A percentile compares a stretch with the other conserved stretches of the same genome.
Conservation (phyloP, 2,888 invertebrate genomes). For the Leucophora obtusa region DNA sequence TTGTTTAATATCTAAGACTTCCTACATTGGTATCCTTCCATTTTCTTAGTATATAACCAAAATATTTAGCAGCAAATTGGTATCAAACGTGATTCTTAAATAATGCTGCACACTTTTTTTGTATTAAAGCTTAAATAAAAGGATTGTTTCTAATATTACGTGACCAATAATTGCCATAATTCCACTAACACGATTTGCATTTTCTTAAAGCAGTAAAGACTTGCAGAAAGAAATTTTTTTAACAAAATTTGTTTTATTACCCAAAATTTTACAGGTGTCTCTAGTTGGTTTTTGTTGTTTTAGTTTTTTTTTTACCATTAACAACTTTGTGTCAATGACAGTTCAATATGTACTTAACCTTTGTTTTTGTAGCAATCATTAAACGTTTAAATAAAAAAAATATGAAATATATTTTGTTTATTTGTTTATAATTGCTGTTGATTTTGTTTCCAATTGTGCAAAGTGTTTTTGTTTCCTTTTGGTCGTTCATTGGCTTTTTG, state of each 20-base stretch:
- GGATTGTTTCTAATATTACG: constrained; percentile 69
- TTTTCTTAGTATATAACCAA: not conserved
- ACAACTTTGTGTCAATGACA: constrained; percentile 74
- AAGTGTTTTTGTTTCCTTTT: constrained; percentile 43
- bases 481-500: constrained; percentile 33
- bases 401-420: constrained; percentile 50
- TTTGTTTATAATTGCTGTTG: constrained; percentile 62
- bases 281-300: constrained; percentile 17
- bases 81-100: constrained; percentile 62
- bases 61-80: constrained; percentile 57
- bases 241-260: constrained; percentile 6
- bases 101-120: constrained; percentile 46
- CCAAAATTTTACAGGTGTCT: constrained; percentile 57
- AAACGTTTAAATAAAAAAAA: constrained; percentile 38
- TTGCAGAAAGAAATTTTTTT: not conserved
- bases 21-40: constrained; percentile 21
- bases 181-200: constrained; percentile 64
- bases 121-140: constrained; percentile 37
- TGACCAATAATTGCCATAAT: constrained; percentile 74
- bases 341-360: constrained; percentile 74
- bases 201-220: constrained; percentile 63
- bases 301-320: constrained; percentile 35
- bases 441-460: constrained; percentile 48
- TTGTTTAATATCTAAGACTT: not conserved
- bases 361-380: constrained; percentile 41